phyloP scores from a whole-genome alignment of 2,113 vertebrate genomes.

The Salvator merianae region DNA sequence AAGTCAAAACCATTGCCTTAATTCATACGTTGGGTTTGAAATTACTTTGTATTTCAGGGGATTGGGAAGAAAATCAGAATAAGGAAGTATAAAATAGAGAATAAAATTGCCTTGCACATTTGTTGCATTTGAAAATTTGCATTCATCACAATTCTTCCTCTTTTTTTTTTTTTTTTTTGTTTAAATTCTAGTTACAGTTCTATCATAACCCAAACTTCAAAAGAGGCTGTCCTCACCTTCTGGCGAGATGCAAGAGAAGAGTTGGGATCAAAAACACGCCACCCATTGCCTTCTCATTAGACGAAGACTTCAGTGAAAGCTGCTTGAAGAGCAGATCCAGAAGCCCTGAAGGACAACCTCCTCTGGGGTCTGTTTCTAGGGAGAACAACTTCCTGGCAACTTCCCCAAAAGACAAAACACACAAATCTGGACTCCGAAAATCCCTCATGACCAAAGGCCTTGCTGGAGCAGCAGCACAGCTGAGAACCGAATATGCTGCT shows the following conservation, averaged over 20 bases:
- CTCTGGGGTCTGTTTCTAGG: rapidly evolving
- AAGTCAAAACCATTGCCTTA: neutral
- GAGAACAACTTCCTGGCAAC: neutral
- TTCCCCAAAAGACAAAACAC: neutral
- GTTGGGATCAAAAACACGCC: constrained; percentile 22
- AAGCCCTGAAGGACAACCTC: constrained; percentile 5
- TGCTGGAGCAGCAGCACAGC: neutral
- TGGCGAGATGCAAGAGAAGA: constrained; percentile 33
- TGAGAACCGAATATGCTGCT: neutral
- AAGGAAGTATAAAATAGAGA: neutral
- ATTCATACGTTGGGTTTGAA: neutral
- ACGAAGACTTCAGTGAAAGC: constrained; percentile 21
- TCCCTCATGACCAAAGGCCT: neutral
- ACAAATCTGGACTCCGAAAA: neutral
- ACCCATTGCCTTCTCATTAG: constrained; percentile 11
- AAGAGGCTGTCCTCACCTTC: constrained; percentile 41
- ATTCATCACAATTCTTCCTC: neutral
- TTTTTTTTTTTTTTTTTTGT: neutral
- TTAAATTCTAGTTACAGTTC: constrained; percentile 41
- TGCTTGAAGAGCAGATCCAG: neutral
- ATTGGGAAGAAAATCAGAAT: neutral
- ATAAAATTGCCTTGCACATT: neutral
- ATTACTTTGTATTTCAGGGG: neutral
- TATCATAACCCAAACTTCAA: constrained; percentile 42
- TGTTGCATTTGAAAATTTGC: neutral